Base-by-base conservation (phyloP, 2,113 vertebrate genomes). In the Sardina pilchardus region DNA sequence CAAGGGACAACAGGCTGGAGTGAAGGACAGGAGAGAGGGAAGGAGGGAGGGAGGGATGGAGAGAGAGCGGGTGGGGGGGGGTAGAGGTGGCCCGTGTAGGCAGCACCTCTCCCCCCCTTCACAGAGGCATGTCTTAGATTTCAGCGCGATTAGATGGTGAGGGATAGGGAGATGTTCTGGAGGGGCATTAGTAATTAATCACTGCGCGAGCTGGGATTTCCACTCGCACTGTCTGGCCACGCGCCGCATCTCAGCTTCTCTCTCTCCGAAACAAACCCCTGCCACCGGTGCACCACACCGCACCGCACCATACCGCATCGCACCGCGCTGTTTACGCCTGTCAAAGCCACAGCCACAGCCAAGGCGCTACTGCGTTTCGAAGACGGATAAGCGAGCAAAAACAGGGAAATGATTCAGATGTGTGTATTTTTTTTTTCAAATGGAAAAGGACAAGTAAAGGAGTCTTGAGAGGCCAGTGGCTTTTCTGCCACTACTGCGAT, bases 181-280 rank as follows among this genome's bases (percentile, higher is more conserved):
- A 84, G 83, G 87, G 89, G 87, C 88, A 91, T 91, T 91, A 90
- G 92, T 91, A 91, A 91, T 91, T 91, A 91, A 92, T 92, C 91
- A 92, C 90, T 89, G 81, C 42, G 88, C 88, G 87, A 86, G 85
- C 89, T 87, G 89, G 92, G 90, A 91, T 91, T 91, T 91, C 88
- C 88, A 90, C 88, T 92, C 88, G 83, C 86, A 83, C 90, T 87
- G 88, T 90, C 89, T 89, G 85, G 85, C 81, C 45, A 82, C 48
- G 84, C 44, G 71, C 71, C 16, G 26, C 45, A 81, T 59, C 84
- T 80, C 81, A 75, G 59, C 71, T 67, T 84, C 56, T 81, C 78
- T 82, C 50, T 86, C 34, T 56, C 67, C 36, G 30, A 78, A 78
- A 78, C 71, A 36, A 36, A 78, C 71, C 26, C 71, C 71, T 39